Evolutionary conservation across 37 sponge, comb jelly and placozoan genomes (phyloP), one percentile per base, ranked within the genome.

Genomic region (Oscarella lobularis): DNA sequence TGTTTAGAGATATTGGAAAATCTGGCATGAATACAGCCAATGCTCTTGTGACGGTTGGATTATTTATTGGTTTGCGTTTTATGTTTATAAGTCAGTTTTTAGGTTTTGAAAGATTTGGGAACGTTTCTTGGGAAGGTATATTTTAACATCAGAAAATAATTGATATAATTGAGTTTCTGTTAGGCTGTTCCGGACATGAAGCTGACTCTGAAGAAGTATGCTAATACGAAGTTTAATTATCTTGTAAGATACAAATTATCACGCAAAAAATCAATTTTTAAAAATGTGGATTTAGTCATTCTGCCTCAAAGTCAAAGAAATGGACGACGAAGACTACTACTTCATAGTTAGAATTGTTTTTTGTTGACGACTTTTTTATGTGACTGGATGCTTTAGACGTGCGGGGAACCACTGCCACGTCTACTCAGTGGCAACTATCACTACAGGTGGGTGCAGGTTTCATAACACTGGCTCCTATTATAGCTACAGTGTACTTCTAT

Each of bases 251-350:
- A 9, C 20, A 48, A 9, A 48, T 20, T 48, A 48, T 48, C 20
- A 27, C 60, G 9, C 9, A 9, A 48, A 48, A 27, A 48, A 27
- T 20, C 20, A 20, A 48, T 48, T 9, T 48, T 48, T 34, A 5
- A 5, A 4, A 4, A 68, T 14, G 71, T 68, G 6, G 20, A 6
- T 34, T 41, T 1, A 92, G 93, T 82, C 96, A 1, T 95, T 90
- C 66, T 95, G 96, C 74, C 77, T 95, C 66, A 95, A 95, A 74
- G 87, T 88, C 67, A 95, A 95, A 80, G 96, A 95, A 67, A 86
- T 95, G 89, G 96, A 95, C 80, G 96, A 95, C 73, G 92, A 89
- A 66, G 96, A 95, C 67, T 85, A 85, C 60, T n/a, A n/a, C n/a
- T n/a, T n/a, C n/a, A n/a, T n/a, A n/a, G n/a, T n/a, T n/a, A n/a